Percentiles rank a stretch among this genome's conserved stretches.
Conservation (phyloP, 1,140 invertebrate genomes). For the Caerostris darwini region DNA sequence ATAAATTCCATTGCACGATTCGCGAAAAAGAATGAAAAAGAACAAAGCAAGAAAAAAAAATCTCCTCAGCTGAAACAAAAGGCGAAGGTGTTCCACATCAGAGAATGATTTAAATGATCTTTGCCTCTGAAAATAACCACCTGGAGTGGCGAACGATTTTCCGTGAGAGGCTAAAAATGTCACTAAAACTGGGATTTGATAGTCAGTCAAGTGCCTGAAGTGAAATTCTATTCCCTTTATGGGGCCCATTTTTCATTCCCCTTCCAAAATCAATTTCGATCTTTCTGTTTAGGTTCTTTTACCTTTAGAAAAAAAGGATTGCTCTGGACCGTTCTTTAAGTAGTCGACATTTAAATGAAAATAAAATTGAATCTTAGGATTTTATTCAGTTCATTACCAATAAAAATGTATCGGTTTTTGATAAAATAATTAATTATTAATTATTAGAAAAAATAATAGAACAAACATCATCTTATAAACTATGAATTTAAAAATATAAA, state of each 20-base stretch:
- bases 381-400: no score
- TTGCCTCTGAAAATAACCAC: constrained; percentile 28
- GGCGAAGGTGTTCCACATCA: background rate
- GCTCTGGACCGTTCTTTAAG: no score
- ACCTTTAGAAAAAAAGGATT: background rate
- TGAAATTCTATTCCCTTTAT: constrained; percentile 51
- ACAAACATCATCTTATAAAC: no score
- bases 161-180: constrained; percentile 29
- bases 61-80: background rate
- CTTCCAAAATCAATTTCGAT: background rate
- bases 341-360: no score
- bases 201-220: constrained; percentile 47
- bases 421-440: no score
- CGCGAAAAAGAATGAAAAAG: background rate
- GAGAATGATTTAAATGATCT: constrained; percentile 45
- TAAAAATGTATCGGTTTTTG: no score
- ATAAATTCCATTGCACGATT: background rate
- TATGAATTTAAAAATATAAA: no score
- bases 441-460: no score
- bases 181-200: constrained; percentile 51
- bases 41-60: background rate
- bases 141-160: constrained; percentile 38
- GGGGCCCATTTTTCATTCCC: constrained; percentile 32
- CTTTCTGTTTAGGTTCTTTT: background rate
- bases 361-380: no score